Percentiles rank a stretch among this genome's conserved stretches.
Evolutionary conservation across 2,113 vertebrate genomes (phyloP).

Genomic region (Perca fluviatilis): DNA sequence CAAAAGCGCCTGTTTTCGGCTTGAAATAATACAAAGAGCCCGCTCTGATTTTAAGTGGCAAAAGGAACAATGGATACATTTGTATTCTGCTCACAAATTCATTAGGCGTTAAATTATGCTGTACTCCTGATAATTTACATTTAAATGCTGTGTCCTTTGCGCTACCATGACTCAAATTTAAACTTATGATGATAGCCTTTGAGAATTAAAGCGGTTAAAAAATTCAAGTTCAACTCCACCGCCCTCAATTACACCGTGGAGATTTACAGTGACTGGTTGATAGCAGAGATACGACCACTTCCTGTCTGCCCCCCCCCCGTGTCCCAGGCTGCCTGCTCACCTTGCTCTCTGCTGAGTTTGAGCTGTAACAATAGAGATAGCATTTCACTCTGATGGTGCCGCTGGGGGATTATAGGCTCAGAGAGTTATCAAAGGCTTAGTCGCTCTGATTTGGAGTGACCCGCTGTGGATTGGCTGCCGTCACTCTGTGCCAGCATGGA

Average conservation of each 20-base stretch:
- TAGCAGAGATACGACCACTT: slow-evolving; percentile 17
- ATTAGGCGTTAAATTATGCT: slow-evolving; percentile 59
- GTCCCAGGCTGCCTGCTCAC: slow-evolving; percentile 41
- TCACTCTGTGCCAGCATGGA: slow-evolving; percentile 60
- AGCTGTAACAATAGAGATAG: slow-evolving; percentile 81
- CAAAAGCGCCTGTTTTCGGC: neutral
- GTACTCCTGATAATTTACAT: slow-evolving; percentile 49
- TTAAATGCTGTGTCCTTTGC: slow-evolving; percentile 54
- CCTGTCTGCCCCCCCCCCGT: slow-evolving; percentile 24
- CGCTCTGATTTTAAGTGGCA: slow-evolving; percentile 1
- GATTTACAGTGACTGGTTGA: slow-evolving; percentile 31
- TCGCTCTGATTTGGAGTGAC: slow-evolving; percentile 76
- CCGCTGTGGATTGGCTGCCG: slow-evolving; percentile 63
- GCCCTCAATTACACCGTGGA: slow-evolving; percentile 16
- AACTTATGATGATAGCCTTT: slow-evolving; percentile 28
- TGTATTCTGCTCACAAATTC: slow-evolving; percentile 43
- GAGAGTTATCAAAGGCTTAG: slow-evolving; percentile 85
- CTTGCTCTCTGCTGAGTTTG: slow-evolving; percentile 49
- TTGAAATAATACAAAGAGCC: slow-evolving; percentile 29
- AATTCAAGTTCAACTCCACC: slow-evolving; percentile 21
- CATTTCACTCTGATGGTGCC: slow-evolving; percentile 80
- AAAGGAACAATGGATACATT: slow-evolving; percentile 39
- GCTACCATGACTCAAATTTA: slow-evolving; percentile 36
- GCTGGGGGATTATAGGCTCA: slow-evolving; percentile 83
- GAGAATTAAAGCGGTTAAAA: slow-evolving; percentile 35